Evolutionary conservation across 2,888 invertebrate species (phyloP).

Genomic region (Masnerella sp.): DNA sequence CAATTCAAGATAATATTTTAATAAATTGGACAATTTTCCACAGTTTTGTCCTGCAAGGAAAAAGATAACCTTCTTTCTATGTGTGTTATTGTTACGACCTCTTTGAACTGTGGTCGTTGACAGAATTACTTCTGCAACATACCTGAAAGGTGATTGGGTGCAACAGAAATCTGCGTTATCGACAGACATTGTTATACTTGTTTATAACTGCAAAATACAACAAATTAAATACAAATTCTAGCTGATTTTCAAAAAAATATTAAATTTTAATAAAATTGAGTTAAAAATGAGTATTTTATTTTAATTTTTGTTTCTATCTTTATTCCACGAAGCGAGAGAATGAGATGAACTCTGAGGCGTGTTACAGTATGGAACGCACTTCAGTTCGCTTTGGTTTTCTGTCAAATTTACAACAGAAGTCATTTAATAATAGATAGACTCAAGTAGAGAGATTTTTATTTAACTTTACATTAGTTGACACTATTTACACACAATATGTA

Average conservation of each 20-base stretch:
- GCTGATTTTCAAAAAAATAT: too few species aligned
- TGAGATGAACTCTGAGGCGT: not conserved
- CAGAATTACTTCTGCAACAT: not conserved
- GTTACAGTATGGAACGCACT: not conserved
- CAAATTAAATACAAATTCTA: too few species aligned
- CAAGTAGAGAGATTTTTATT: conserved; percentile 19
- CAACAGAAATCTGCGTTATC: too few species aligned
- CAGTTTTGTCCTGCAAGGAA: conserved; percentile 16
- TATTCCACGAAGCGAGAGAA: too few species aligned
- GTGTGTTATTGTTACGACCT: too few species aligned
- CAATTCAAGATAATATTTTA: conserved; percentile 11
- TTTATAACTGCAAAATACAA: too few species aligned
- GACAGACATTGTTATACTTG: too few species aligned
- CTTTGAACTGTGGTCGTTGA: not conserved
- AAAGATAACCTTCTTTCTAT: conserved; percentile 29
- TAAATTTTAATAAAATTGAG: too few species aligned
- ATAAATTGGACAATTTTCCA: conserved; percentile 18
- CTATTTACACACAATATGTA: conserved; percentile 29
- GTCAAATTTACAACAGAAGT: conserved; percentile 26
- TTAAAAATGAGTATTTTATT: too few species aligned
- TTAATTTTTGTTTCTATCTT: too few species aligned
- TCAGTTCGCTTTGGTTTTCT: conserved; percentile 2
- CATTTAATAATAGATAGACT: conserved; percentile 36
- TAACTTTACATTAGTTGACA: conserved; percentile 16
- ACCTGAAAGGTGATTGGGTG: too few species aligned